Conservation (phyloP, 1,140 invertebrate genomes). For the Ctenoplectra terminalis region DNA sequence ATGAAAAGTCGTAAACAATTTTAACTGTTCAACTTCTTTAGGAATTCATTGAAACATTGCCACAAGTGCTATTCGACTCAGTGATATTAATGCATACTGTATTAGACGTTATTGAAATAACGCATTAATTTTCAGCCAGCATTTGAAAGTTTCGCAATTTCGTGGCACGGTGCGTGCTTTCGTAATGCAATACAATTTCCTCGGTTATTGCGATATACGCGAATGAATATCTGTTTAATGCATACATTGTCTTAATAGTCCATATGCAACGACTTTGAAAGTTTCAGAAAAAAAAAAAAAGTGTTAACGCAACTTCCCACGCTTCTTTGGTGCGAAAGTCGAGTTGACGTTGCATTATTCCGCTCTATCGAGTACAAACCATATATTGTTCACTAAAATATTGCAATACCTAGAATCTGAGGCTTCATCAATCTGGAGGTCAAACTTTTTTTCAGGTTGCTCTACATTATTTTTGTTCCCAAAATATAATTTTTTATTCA, state of each 20-base stretch:
- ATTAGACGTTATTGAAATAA: constrained; percentile 28
- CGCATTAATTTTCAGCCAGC: constrained; percentile 13
- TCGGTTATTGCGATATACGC: not conserved
- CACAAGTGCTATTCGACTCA: not conserved
- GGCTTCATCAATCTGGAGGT: too few species aligned
- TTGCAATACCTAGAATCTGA: too few species aligned
- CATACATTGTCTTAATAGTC: constrained; percentile 2
- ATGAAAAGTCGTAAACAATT: constrained; percentile 1
- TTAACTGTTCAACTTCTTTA: not conserved
- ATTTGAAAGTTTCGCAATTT: constrained; percentile 41
- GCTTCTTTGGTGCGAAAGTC: too few species aligned
- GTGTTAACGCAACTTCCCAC: too few species aligned
- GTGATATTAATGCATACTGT: constrained; percentile 40
- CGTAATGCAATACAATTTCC: constrained; percentile 37
- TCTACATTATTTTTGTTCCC: too few species aligned
- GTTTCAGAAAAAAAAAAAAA: too few species aligned
- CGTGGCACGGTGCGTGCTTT: not conserved
- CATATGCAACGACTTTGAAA: not conserved
- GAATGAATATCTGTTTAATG: constrained; percentile 21
- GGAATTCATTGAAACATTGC: constrained; percentile 32
- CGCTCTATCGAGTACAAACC: too few species aligned
- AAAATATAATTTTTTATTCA: too few species aligned
- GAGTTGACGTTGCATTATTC: too few species aligned
- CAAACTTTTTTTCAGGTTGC: too few species aligned
- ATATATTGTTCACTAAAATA: too few species aligned